These are phyloP conservation scores for Phengaris alcon DNA, from an alignment of 2,888 invertebrate genomes.

Conservation along the genomic window DNA sequence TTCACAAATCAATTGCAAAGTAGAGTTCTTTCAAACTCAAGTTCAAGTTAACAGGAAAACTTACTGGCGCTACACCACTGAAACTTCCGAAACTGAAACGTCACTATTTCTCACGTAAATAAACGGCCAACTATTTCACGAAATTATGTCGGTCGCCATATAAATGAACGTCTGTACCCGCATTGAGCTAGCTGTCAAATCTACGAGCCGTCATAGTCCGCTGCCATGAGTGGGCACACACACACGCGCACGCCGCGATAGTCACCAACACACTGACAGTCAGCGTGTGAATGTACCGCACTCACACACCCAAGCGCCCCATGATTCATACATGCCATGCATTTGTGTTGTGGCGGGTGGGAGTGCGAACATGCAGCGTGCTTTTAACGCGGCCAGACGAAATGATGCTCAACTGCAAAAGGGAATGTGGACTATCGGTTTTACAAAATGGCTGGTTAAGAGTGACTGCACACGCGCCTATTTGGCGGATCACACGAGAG, in stretches of 20 bases:
- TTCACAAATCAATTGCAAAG: constrained; percentile 69
- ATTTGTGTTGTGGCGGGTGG: constrained; percentile 72
- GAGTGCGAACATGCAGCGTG: constrained; percentile 78
- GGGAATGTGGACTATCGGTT: constrained; percentile 66
- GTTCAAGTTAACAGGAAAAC: constrained; percentile 70
- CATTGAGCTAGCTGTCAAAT: constrained; percentile 81
- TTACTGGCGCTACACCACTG: constrained; percentile 41
- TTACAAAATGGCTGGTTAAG: constrained; percentile 71
- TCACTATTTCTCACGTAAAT: constrained; percentile 57
- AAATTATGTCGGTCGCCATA: constrained; percentile 72
- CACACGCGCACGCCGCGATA: constrained; percentile 67
- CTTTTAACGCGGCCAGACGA: constrained; percentile 76
- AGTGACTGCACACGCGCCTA: constrained; percentile 59
- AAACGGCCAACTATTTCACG: constrained; percentile 67
- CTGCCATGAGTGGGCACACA: constrained; percentile 76
- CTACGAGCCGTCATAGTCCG: constrained; percentile 80
- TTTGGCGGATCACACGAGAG: constrained; percentile 73
- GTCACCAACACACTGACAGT: constrained; percentile 75
- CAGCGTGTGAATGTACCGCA: constrained; percentile 67
- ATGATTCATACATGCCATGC: constrained; percentile 69
- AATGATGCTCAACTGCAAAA: constrained; percentile 73
- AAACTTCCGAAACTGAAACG: constrained; percentile 34
- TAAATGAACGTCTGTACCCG: constrained; percentile 78
- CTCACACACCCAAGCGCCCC: constrained; percentile 56
- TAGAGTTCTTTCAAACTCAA: constrained; percentile 48